phyloP scores from a whole-genome alignment of 2,113 vertebrate species.

The Dinomys branickii region DNA sequence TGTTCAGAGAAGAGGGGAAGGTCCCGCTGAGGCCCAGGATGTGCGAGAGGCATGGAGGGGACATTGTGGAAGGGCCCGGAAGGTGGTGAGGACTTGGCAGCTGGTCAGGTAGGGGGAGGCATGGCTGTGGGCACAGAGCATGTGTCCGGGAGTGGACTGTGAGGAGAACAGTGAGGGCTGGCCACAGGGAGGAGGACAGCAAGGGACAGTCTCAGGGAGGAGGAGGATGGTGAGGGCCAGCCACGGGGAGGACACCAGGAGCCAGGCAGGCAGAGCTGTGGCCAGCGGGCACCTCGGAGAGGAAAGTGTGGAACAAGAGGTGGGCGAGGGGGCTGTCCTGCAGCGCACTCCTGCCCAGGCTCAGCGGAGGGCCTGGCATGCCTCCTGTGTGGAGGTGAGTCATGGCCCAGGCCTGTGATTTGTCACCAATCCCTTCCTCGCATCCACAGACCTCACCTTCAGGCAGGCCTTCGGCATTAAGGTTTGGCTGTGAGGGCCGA shows the following conservation, averaged over 20 bases:
- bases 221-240: not conserved
- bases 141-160: not conserved
- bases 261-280: not conserved
- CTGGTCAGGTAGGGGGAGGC: no score
- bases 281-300: not conserved
- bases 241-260: not conserved
- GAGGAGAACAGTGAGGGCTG: not conserved
- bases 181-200: not conserved
- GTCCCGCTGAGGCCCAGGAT: rapidly evolving
- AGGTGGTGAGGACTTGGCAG: not conserved
- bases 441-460: not conserved
- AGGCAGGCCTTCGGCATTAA: not conserved
- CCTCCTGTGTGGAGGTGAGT: not conserved
- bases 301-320: not conserved
- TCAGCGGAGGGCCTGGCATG: not conserved
- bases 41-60: not conserved
- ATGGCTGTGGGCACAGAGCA: not conserved
- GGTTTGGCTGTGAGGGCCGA: not conserved
- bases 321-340: rapidly evolving
- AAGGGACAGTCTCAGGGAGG: not conserved
- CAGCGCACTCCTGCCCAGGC: rapidly evolving
- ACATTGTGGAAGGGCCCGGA: no score
- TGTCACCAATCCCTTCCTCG: not conserved
- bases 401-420: not conserved
- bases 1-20: not conserved